These are phyloP conservation scores for Epirrhoe tristata DNA, from an alignment of 2,888 invertebrate species.

Conservation along the genomic window DNA sequence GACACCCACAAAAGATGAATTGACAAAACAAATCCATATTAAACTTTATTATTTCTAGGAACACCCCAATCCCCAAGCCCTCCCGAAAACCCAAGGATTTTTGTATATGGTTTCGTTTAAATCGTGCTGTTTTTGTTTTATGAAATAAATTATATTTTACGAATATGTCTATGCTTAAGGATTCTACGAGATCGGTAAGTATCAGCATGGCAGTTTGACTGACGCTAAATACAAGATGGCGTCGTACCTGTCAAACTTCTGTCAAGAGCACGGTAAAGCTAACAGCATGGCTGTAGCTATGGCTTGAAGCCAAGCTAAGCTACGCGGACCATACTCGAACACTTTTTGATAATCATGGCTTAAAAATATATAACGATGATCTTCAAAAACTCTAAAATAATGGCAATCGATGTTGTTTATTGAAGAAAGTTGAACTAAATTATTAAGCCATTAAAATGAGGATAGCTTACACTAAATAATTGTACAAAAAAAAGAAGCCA, in stretches of 20 bases:
- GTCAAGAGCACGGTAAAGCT: conserved; percentile 45
- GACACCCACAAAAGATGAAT: not conserved
- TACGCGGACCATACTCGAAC: not conserved
- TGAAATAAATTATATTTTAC: conserved; percentile 51
- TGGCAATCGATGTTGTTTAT: too few species aligned
- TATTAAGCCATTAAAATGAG: too few species aligned
- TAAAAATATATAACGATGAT: not conserved
- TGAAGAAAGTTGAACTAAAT: too few species aligned
- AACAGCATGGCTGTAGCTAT: conserved; percentile 43
- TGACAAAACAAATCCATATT: not conserved
- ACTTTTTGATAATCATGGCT: not conserved
- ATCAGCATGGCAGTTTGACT: conserved; percentile 52
- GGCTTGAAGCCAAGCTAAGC: conserved; percentile 4
- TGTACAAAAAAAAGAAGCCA: too few species aligned
- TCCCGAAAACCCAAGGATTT: conserved; percentile 34
- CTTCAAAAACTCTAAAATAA: too few species aligned
- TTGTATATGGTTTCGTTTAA: conserved; percentile 32
- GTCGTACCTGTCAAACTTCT: conserved; percentile 37
- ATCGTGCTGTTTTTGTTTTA: conserved; percentile 43
- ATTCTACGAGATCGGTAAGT: conserved; percentile 82
- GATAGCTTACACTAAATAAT: too few species aligned
- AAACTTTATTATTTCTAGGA: conserved; percentile 41
- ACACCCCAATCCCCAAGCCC: conserved; percentile 30
- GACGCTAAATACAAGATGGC: conserved; percentile 43
- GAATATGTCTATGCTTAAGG: conserved; percentile 72